Base-by-base conservation (phyloP, 2,888 invertebrate genomes). In the Charanyca ferruginea region DNA sequence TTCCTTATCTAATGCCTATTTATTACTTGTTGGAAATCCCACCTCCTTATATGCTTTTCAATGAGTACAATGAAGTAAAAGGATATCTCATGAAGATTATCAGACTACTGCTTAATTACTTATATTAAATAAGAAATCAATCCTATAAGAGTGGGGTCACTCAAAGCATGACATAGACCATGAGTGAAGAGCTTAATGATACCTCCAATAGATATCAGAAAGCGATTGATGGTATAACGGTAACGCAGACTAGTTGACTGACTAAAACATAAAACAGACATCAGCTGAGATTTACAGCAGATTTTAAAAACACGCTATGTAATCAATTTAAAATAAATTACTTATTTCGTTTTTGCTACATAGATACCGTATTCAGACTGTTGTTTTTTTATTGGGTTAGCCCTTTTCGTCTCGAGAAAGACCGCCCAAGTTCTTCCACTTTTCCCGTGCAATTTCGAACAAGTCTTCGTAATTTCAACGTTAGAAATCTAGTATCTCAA, bases 221-320 rank as follows among this genome's bases (percentile, higher is more conserved):
- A 82, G 57, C 77, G 66, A 81, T 82, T 73, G 79, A 83, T 77
- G 63, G 59, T 65, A 41, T 79, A 83, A 85, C 86, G 84, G 85
- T 82, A 51, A 32, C 62, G 22, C 57, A 66, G 68, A 68, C 68
- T 74, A 78, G 73, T 76, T 55, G 62, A 74, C 79, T 77, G 67
- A 78, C 80, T 78, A 81, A 69, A 78, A 80, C 78, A 80, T 78
- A 80, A 69, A 78, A 80, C 78, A 80, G 73, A 74, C 60, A 67
- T 53, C 51, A 38, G 2, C 8, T 38, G 11, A 38, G 62, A 68
- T 68, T 73, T 41, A 54, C 47, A 48, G 11, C 44, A 61, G 22
- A 20, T 59, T n/a, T 35, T 49, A 20, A 54, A 61, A 58, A 45
- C 47, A 22, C 3, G 20, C 16, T 25, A 32, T 11, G 32, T 32